These are phyloP conservation scores for Euwallacea similis DNA, from an alignment of 1,140 invertebrate species.

Conservation along the genomic window DNA sequence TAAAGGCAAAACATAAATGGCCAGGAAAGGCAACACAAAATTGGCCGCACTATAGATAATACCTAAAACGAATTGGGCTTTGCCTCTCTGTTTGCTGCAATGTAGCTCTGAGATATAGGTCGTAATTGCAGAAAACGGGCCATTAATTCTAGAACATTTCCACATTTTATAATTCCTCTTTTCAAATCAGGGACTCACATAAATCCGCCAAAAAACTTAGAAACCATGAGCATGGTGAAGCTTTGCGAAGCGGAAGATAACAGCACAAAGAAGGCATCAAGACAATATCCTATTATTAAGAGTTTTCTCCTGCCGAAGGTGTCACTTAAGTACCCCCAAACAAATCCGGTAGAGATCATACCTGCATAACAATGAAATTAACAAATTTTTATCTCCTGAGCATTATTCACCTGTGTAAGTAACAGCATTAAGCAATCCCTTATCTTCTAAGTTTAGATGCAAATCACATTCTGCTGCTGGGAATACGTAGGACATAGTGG, in stretches of 20 bases:
- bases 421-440: constrained; percentile 62
- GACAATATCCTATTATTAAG: constrained; percentile 69
- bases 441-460: constrained; percentile 58
- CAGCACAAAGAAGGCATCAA: constrained; percentile 71
- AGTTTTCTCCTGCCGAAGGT: constrained; percentile 71
- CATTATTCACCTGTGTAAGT: constrained; percentile 62
- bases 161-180: background rate
- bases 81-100: constrained; percentile 62
- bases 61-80: constrained; percentile 64
- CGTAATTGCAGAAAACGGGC: constrained; percentile 71
- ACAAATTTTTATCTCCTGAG: background rate
- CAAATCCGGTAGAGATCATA: constrained; percentile 63
- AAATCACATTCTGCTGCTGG: constrained; percentile 64
- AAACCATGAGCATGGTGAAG: constrained; percentile 68
- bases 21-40: constrained; percentile 41
- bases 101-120: constrained; percentile 72
- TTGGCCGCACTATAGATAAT: constrained; percentile 59
- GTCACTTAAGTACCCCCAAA: constrained; percentile 83
- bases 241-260: constrained; percentile 72
- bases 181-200: constrained; percentile 36
- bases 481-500: constrained; percentile 60
- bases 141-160: constrained; percentile 63
- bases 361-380: constrained; percentile 18
- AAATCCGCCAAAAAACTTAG: constrained; percentile 70
- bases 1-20: constrained; percentile 40